These are phyloP conservation scores for Contarinia nasturtii DNA, from an alignment of 1,140 invertebrate genomes.

Conservation along the genomic window DNA sequence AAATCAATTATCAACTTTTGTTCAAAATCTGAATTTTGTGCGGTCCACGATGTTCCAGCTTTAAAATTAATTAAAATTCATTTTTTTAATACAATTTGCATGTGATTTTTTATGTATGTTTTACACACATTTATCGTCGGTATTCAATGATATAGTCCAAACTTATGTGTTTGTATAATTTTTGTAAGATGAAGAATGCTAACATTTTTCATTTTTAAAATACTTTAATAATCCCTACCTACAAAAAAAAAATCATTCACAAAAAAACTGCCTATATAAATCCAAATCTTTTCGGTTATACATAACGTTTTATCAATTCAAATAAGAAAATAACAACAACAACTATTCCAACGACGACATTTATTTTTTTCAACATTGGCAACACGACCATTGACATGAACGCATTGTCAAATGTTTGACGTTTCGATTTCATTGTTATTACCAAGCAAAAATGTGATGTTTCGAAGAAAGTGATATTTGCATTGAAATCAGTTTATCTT, in stretches of 20 bases:
- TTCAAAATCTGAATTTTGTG: conserved; percentile 72
- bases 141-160: not conserved
- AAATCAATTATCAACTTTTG: conserved; percentile 84
- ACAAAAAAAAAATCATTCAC: too few species aligned
- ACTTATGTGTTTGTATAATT: not conserved
- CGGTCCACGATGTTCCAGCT: conserved; percentile 88
- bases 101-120: not conserved
- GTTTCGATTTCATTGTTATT: not conserved
- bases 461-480: too few species aligned
- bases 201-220: too few species aligned
- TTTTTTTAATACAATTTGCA: not conserved
- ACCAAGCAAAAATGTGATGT: not conserved
- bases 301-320: too few species aligned
- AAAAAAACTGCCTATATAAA: not conserved
- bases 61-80: not conserved
- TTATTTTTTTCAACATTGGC: not conserved
- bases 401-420: not conserved
- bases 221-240: too few species aligned
- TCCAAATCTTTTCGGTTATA: too few species aligned
- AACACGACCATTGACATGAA: not conserved
- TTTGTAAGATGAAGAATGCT: too few species aligned
- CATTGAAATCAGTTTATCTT: too few species aligned
- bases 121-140: not conserved
- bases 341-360: too few species aligned
- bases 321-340: too few species aligned